These are phyloP conservation scores for Venturia canescens DNA, from an alignment of 1,140 invertebrate species.

Conservation along the genomic window DNA sequence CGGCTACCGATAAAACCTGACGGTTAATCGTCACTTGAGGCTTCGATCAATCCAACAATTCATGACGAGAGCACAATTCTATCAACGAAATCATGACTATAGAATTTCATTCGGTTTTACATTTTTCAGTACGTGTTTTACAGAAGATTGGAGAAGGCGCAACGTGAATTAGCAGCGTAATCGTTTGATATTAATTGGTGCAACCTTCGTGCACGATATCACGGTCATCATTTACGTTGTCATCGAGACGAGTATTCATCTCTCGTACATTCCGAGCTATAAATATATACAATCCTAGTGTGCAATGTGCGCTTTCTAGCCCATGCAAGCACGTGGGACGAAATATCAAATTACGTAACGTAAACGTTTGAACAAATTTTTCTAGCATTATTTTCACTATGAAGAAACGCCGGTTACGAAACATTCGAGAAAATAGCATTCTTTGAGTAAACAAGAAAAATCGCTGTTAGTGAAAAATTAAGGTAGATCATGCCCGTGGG, in stretches of 20 bases:
- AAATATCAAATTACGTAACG: constrained; percentile 36
- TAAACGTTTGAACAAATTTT: not conserved
- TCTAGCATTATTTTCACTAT: not conserved
- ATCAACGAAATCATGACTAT: not conserved
- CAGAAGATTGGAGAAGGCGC: not conserved
- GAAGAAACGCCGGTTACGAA: not conserved
- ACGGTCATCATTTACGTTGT: constrained; percentile 56
- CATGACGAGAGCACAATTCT: too few species aligned
- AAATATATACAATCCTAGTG: constrained; percentile 17
- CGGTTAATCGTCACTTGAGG: too few species aligned
- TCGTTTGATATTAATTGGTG: constrained; percentile 66
- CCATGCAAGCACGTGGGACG: constrained; percentile 50
- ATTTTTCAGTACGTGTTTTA: too few species aligned
- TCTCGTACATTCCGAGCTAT: not conserved
- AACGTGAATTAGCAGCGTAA: constrained; percentile 3
- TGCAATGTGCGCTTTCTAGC: constrained; percentile 5
- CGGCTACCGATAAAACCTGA: too few species aligned
- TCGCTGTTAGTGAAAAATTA: too few species aligned
- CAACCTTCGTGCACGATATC: constrained; percentile 61
- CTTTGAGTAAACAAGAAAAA: too few species aligned
- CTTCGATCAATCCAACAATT: too few species aligned
- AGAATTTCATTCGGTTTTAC: not conserved
- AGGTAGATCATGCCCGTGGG: too few species aligned
- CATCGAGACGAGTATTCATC: constrained; percentile 49
- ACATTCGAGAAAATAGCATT: not conserved